phyloP scores from a whole-genome alignment of 30 jellyfish, hydroid and myxozoan genomes.

The Turritopsis rubra region DNA sequence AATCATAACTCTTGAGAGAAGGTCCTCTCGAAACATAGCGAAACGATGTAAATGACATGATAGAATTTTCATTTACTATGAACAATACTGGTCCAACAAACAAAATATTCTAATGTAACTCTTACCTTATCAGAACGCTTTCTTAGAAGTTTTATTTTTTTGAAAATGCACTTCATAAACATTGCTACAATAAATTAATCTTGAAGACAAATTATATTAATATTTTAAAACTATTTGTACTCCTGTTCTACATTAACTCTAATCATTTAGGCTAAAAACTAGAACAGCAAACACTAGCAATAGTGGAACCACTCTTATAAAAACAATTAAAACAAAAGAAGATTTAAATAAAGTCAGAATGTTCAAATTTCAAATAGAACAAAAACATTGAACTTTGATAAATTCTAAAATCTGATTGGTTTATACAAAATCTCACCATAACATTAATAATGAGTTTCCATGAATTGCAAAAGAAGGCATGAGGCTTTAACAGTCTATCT shows the following conservation, averaged over 20 bases:
- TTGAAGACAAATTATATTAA: too few relatives aligned
- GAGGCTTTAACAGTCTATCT: neutral
- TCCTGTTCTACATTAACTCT: too few relatives aligned
- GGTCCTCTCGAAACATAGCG: too few relatives aligned
- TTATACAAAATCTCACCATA: neutral
- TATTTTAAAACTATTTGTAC: too few relatives aligned
- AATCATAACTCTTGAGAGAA: too few relatives aligned
- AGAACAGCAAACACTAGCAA: neutral
- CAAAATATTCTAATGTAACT: neutral
- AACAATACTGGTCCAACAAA: too few relatives aligned
- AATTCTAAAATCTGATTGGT: neutral
- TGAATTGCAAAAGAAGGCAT: neutral
- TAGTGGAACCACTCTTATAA: neutral
- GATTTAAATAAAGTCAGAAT: neutral
- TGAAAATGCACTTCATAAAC: neutral
- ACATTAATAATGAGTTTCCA: neutral
- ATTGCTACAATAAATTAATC: too few relatives aligned
- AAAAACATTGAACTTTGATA: neutral
- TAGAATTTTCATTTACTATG: too few relatives aligned
- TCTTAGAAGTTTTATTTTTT: neutral
- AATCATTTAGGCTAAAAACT: neutral
- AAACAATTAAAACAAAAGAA: too few relatives aligned
- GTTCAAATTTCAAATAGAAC: neutral
- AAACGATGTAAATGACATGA: too few relatives aligned
- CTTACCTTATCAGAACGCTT: neutral